A percentile compares a stretch with the other conserved stretches of the same genome.
phyloP scores from a whole-genome alignment of 2,113 vertebrate species.

The Crotophaga sulcirostris region DNA sequence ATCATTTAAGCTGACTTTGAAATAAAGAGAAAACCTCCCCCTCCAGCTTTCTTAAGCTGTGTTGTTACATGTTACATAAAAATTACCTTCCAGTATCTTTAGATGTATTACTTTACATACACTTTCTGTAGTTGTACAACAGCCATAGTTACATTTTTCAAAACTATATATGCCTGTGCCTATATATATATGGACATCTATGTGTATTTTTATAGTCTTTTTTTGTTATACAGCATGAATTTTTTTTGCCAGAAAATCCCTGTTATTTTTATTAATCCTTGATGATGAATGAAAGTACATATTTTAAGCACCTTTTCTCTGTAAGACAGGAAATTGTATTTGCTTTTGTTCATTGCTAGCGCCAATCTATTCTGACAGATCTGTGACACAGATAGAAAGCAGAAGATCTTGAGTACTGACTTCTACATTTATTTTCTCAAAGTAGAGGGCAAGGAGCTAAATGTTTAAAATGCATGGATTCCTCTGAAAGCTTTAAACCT shows the following conservation, averaged over 20 bases:
- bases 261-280: conserved; percentile 13
- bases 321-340: conserved; percentile 39
- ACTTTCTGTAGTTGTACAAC: background rate
- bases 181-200: background rate
- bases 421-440: conserved; percentile 56
- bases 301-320: conserved; percentile 10
- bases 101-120: background rate
- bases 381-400: conserved; percentile 44
- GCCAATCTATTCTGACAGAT: background rate
- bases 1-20: background rate
- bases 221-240: background rate
- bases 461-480: conserved; percentile 66
- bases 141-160: background rate
- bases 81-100: background rate
- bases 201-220: background rate
- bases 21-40: background rate
- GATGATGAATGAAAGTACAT: background rate
- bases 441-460: conserved; percentile 51
- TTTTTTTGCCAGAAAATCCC: background rate
- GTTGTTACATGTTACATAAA: background rate
- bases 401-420: background rate
- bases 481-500: conserved; percentile 60
- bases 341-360: background rate
- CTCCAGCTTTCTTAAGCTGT: background rate
- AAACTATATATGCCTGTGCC: background rate